These are phyloP conservation scores for Chromis chromis DNA, from an alignment of 2,797 vertebrate species.

Conservation along the genomic window DNA sequence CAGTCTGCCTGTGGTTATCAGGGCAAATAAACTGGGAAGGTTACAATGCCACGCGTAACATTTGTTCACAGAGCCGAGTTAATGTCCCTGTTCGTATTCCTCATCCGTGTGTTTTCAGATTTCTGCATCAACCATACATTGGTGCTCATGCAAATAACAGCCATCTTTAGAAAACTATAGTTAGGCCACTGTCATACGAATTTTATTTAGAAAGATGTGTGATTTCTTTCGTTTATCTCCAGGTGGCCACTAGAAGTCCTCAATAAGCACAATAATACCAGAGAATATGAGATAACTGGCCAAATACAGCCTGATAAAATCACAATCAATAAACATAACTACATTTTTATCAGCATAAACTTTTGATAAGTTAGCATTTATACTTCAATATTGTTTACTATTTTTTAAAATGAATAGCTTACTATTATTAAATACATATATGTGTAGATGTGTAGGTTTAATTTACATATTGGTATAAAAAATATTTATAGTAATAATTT, in stretches of 20 bases:
- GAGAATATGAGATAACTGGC: neutral
- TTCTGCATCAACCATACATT: neutral
- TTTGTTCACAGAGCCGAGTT: neutral
- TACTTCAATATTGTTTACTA: neutral
- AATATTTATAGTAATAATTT: neutral
- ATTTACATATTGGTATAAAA: neutral
- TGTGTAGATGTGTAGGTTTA: neutral
- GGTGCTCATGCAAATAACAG: neutral
- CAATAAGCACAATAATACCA: constrained; percentile 5
- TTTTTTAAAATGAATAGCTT: neutral
- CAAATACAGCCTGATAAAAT: too few relatives aligned
- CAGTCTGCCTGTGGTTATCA: constrained; percentile 9
- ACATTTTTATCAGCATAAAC: neutral
- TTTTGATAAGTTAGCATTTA: neutral
- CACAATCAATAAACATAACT: neutral
- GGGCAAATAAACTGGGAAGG: constrained; percentile 12
- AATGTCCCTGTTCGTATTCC: neutral
- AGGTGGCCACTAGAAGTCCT: neutral
- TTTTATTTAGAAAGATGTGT: neutral
- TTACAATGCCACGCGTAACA: neutral
- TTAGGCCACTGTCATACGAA: neutral
- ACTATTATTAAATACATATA: neutral
- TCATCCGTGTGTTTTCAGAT: constrained; percentile 5
- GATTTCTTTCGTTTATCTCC: neutral
- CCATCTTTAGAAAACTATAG: neutral